phyloP scores from a whole-genome alignment of 2,888 invertebrate genomes.

The Azorinus chamasolen region DNA sequence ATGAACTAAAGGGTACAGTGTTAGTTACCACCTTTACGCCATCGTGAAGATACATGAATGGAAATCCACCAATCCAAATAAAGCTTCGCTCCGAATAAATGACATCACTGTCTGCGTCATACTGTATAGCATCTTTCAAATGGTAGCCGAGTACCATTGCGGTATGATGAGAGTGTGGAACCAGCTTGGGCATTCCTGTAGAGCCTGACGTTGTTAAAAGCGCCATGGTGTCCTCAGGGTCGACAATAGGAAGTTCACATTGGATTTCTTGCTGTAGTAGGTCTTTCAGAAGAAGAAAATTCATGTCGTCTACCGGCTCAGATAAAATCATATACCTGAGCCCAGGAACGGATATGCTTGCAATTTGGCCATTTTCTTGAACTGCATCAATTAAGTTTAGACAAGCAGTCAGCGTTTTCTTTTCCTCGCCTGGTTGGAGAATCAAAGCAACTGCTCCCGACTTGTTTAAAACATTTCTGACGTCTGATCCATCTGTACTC shows the following conservation, averaged over 20 bases:
- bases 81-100: slow-evolving; percentile 42
- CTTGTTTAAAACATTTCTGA: slow-evolving; percentile 4
- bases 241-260: slow-evolving; percentile 15
- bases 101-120: slow-evolving; percentile 9
- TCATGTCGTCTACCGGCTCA: not conserved
- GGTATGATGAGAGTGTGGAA: slow-evolving; percentile 31
- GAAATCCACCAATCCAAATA: slow-evolving; percentile 53
- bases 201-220: slow-evolving; percentile 39
- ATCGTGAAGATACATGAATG: slow-evolving; percentile 38
- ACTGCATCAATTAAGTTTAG: slow-evolving; percentile 27
- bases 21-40: slow-evolving; percentile 35
- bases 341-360: slow-evolving; percentile 5
- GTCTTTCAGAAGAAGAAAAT: slow-evolving; percentile 4
- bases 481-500: slow-evolving; percentile 19
- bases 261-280: not conserved
- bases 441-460: slow-evolving; percentile 20
- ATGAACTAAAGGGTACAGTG: slow-evolving; percentile 11
- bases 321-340: slow-evolving; percentile 19
- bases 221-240: slow-evolving; percentile 19
- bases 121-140: slow-evolving; percentile 15
- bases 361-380: slow-evolving; percentile 8
- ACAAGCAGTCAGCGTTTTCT: slow-evolving; percentile 16
- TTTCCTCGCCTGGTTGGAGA: slow-evolving; percentile 16
- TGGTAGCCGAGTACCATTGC: slow-evolving; percentile 22
- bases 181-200: slow-evolving; percentile 34